Evolutionary conservation across 2,888 invertebrate species (phyloP), one percentile per base, ranked within the genome.

Genomic region (Unio pictorum): DNA sequence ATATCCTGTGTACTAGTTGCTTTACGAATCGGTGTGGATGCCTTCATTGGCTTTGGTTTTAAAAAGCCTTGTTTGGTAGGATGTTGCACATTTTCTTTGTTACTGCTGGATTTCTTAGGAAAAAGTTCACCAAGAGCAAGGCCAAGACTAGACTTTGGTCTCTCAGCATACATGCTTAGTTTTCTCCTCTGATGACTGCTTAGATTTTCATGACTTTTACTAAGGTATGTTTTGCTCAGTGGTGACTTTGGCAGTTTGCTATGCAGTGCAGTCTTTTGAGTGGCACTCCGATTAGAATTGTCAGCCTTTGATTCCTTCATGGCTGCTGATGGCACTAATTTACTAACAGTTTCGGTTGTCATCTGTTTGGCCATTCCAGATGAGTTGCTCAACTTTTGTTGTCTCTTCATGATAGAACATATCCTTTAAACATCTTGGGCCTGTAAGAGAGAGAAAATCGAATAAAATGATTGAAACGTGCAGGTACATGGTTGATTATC

Each of bases 121-220:
- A 61, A 11, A 60, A 67, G 72, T 45, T 73, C 75, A 62, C 76
- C 78, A 55, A 72, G 74, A 17, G 76, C 75, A 6, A 80, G 62
- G 17, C 80, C 82, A 6, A 82, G 72, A 73, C 77, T 80, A 45
- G 81, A 81, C 63, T 79, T 78, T 28, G 84, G 82, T 62, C 81
- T 68, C 17, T 68, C 69, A 20, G 81, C 78, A 55, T 72, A 67
- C 6, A 72, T 76, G 8, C 78, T 73, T 7, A 83, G 78, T 64
- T 85, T 84, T 71, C 80, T 80, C 64, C 85, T 83, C 68, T 86
- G 83, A 64, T 81, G 81, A 72, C 80, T 80, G 11, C 87, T 84
- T 54, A 89, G 76, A 69, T 85, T 89, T 68, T 89, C 89, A 63
- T 88, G 87, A 74, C 88, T 89, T 76, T 87, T 88, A 73, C 88